phyloP scores from a whole-genome alignment of 2,797 vertebrate species.

The Podargus strigoides region DNA sequence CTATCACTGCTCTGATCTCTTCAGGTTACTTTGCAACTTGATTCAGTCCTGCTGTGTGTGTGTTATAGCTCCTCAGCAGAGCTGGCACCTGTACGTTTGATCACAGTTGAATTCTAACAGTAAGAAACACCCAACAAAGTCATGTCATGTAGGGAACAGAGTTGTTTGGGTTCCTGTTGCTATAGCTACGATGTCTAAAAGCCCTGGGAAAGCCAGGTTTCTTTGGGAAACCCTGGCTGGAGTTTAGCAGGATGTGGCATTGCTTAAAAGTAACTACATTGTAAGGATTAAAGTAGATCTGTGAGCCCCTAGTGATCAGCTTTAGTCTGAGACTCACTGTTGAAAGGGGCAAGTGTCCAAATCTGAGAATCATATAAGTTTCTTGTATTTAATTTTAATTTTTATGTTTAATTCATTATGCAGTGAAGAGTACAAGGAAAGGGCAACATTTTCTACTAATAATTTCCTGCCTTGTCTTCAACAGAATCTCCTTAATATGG shows the following conservation, averaged over 20 bases:
- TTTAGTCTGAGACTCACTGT: neutral
- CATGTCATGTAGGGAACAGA: neutral
- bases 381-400: constrained; percentile 39
- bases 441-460: constrained; percentile 33
- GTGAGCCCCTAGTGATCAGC: neutral
- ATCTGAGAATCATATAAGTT: neutral
- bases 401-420: constrained; percentile 39
- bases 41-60: constrained; percentile 25
- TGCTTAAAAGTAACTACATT: neutral
- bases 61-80: constrained; percentile 10
- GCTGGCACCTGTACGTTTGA: constrained; percentile 40
- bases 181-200: neutral
- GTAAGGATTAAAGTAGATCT: neutral
- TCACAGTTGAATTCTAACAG: constrained; percentile 29
- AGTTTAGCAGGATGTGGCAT: neutral
- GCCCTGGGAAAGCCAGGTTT: constrained; percentile 28
- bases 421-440: constrained; percentile 36
- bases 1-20: constrained; percentile 33
- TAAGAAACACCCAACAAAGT: constrained; percentile 40
- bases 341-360: neutral
- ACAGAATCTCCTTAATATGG: neutral
- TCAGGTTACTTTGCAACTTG: constrained; percentile 29
- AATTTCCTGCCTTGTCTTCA: constrained; percentile 51
- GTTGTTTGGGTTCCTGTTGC: constrained; percentile 46
- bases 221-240: constrained; percentile 36